Evolutionary conservation across 2,888 invertebrate species (phyloP).

Genomic region (Tetramorium bicarinatum): DNA sequence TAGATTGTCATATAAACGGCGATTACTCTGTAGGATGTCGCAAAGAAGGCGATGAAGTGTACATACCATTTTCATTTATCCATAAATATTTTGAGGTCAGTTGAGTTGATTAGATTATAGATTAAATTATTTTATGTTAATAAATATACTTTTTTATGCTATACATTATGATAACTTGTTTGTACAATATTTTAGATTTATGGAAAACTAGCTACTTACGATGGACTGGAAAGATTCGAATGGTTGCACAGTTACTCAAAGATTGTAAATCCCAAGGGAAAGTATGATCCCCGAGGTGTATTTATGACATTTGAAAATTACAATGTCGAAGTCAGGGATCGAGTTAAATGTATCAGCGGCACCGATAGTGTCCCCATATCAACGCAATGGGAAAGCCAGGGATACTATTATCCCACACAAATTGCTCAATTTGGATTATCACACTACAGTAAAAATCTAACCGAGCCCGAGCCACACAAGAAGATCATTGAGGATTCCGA

Average conservation of each 20-base stretch:
- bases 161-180: conserved; percentile 7
- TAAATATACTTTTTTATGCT: background rate
- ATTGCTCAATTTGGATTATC: conserved; percentile 99
- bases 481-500: conserved; percentile 93
- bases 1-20: conserved; percentile 96
- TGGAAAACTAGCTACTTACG: conserved; percentile 92
- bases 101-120: conserved; percentile 44
- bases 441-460: conserved; percentile 98
- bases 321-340: conserved; percentile 97
- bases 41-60: conserved; percentile 94
- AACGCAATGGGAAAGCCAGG: conserved; percentile 98
- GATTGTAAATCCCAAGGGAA: conserved; percentile 95
- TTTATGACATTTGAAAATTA: conserved; percentile 99
- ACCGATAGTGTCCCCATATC: conserved; percentile 97
- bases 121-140: too few relatives aligned
- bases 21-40: conserved; percentile 94
- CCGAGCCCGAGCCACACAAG: conserved; percentile 93
- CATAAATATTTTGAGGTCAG: conserved; percentile 96
- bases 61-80: conserved; percentile 96
- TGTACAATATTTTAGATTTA: conserved; percentile 89
- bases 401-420: conserved; percentile 99
- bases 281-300: conserved; percentile 95
- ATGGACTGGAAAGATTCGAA: conserved; percentile 94
- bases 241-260: conserved; percentile 98
- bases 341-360: conserved; percentile 98